A percentile compares a stretch with the other conserved stretches of the same genome.
These are phyloP conservation scores for Protophormia terraenovae DNA, from an alignment of 2,888 invertebrate species.

Conservation along the genomic window DNA sequence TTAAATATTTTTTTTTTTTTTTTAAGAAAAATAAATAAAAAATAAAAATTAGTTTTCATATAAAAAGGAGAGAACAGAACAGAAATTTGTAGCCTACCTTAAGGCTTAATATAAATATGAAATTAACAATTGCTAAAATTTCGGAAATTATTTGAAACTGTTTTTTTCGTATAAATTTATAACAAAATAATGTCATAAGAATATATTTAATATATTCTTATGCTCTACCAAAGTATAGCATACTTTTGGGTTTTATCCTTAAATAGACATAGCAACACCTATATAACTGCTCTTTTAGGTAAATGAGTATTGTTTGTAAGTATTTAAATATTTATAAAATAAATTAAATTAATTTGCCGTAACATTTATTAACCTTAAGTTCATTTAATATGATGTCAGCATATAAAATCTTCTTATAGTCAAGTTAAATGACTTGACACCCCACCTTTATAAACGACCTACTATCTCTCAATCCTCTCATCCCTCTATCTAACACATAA, in stretches of 20 bases:
- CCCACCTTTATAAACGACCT: neutral
- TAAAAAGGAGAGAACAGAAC: too few species aligned
- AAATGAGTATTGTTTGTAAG: neutral
- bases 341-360: neutral
- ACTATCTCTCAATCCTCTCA: neutral
- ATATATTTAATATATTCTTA: too few species aligned
- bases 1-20: neutral
- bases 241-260: neutral
- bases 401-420: slow-evolving; percentile 2
- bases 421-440: neutral
- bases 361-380: neutral
- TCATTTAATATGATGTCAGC: slow-evolving; percentile 37
- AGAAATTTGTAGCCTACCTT: neutral
- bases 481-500: neutral
- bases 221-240: neutral
- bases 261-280: neutral
- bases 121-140: neutral
- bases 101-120: neutral
- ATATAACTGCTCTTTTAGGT: neutral
- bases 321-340: neutral
- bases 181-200: too few species aligned
- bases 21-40: too few species aligned
- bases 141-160: too few species aligned
- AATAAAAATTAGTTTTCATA: too few species aligned
- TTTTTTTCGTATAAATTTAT: too few species aligned